Evolutionary conservation across 2,888 invertebrate genomes (phyloP), one percentile per base, ranked within the genome.

Genomic region (Troilus luridus): DNA sequence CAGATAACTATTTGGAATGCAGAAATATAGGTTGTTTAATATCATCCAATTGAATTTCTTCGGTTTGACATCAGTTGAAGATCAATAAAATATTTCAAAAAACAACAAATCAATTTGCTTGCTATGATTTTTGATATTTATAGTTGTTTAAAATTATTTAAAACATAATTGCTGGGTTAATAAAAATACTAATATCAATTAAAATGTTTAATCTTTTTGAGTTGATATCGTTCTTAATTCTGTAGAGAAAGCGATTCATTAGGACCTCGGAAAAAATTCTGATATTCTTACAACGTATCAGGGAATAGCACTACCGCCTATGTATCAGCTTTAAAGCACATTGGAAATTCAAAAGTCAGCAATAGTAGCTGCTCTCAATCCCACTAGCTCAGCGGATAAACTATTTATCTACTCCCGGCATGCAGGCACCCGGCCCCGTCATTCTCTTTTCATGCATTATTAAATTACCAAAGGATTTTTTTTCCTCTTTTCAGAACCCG

Each of bases 401-500:
- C 21, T 85, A 85, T 85, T 85, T 56, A 85, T 56, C 85, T 1
- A 11, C 12, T 9, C 10, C 21, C 8, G 9, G 21, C 54, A 85
- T 56, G 81, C 54, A 54, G n/a, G 1, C n/a, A 56, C 14, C 9
- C 10, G 21, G 81, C 54, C 21, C 9, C 54, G 41, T 62, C 64
- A 21, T 19, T 27, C 64, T 41, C 58, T 27, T 24, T n/a, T 90
- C 64, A 90, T 90, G 21, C 67, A 72, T 56, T 58, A 58, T 64
- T 89, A 56, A 64, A 89, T 85, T 85, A 85, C 56, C 11, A 19
- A 77, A 77, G 17, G 12, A 14, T 88, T 60, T 17, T 27, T 59
- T 88, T 14, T 19, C n/a, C 27, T 64, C 5, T 64, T 89, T 89
- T 2, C 94, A 95, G 95, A 98, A 98, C 94, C 97, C 98, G 0